Evolutionary conservation across 2,888 invertebrate genomes (phyloP).

Genomic region (Orthonevra nobilis): DNA sequence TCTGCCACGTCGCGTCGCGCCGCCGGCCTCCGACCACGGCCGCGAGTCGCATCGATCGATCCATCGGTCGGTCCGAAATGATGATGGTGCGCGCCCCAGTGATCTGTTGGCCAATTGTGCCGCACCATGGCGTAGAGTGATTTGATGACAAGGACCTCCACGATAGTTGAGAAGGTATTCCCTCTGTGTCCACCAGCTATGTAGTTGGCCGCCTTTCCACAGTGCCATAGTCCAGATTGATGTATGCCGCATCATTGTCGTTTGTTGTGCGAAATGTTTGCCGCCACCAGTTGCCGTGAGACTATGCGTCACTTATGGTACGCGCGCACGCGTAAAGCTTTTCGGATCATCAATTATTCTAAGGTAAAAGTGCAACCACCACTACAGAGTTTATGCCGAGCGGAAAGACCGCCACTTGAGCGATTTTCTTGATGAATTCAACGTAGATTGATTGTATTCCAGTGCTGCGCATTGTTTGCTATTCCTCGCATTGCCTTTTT

Average conservation of each 20-base stretch:
- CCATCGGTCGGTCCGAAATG: slow-evolving; percentile 11
- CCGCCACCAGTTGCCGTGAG: slow-evolving; percentile 41
- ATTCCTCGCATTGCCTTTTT: slow-evolving; percentile 10
- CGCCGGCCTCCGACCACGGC: no score
- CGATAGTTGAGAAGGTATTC: slow-evolving; percentile 58
- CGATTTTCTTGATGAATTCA: slow-evolving; percentile 53
- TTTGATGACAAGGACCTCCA: slow-evolving; percentile 72
- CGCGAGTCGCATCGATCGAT: no score
- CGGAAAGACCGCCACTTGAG: slow-evolving; percentile 16
- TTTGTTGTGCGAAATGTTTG: slow-evolving; percentile 59
- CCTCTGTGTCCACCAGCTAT: slow-evolving; percentile 16
- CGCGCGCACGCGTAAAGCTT: slow-evolving; percentile 54
- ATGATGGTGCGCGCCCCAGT: slow-evolving; percentile 34
- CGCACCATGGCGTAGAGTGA: slow-evolving; percentile 69
- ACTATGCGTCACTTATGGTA: slow-evolving; percentile 58
- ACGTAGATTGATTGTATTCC: slow-evolving; percentile 47
- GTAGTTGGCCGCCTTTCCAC: slow-evolving; percentile 30
- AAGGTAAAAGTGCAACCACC: slow-evolving; percentile 38
- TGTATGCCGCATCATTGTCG: slow-evolving; percentile 65
- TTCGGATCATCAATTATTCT: slow-evolving; percentile 60
- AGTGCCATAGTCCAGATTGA: slow-evolving; percentile 47
- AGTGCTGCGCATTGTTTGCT: slow-evolving; percentile 33
- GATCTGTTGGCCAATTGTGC: slow-evolving; percentile 58
- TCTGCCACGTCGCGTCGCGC: slow-evolving; percentile 18
- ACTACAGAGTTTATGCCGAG: slow-evolving; percentile 1